Evolutionary conservation across 2,113 vertebrate genomes (phyloP), one percentile per base, ranked within the genome.

Genomic region (Columba janthina): DNA sequence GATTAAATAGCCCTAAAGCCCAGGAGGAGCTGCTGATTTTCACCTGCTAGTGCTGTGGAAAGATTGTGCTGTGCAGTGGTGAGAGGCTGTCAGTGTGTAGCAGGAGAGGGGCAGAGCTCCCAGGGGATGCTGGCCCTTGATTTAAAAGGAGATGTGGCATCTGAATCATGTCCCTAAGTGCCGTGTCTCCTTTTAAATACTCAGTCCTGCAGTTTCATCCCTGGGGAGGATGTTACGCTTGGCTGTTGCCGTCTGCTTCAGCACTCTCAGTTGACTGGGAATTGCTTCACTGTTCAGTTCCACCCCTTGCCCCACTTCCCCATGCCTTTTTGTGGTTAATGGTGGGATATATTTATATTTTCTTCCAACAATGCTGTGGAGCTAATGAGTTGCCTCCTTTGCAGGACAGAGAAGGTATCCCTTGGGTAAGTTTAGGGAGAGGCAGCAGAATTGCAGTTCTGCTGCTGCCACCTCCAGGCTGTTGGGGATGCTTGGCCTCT

Each of bases 191-290:
- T 46, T 46, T 46, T 19, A 50, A 14, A 26, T 82, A 24, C 20
- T 32, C 25, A 67, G 65, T 34, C 24, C 62, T 57, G 53, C 31
- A 19, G 40, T 31, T 57, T 67, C 16, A 29, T 79, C 44, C 53
- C 16, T 0, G 2, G 31, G 31, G 38, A 73, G 42, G 26, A 40
- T 0, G 0, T 60, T 42, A 15, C 19, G 5, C 36, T 79, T 73
- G 71, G 46, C 64, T 70, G 31, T 83, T 67, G 31, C 40, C 32
- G 51, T 79, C 67, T 90, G 17, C 75, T 31, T 67, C 46, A 38
- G n/a, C 46, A 6, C 36, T 60, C 51, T 50, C 15, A 16, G 42
- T 74, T 66, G 51, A 14, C 42, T 73, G 71, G 64, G 58, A 72
- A 12, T 54, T 78, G n/a, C 25, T 65, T 69, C 7, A 0, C 34